A percentile compares a stretch with the other conserved stretches of the same genome.
Conservation (phyloP, 92 coral and sea anemone genomes). For the Isaurus tuberculatus region DNA sequence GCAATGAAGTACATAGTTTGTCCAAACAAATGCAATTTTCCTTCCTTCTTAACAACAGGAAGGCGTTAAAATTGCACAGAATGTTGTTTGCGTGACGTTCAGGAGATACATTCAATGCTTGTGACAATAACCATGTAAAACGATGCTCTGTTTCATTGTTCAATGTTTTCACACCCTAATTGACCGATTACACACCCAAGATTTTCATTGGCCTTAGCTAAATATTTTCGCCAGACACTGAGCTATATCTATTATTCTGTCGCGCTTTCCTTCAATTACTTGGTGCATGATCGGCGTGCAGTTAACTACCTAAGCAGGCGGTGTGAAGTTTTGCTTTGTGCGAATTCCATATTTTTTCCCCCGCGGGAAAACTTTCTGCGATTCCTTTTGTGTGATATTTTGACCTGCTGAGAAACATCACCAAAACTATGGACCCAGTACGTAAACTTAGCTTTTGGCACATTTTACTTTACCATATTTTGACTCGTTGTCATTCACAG, state of each 20-base stretch:
- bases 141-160: constrained; percentile 28
- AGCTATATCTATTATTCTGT: constrained; percentile 33
- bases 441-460: constrained; percentile 30
- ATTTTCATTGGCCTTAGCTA: constrained; percentile 47
- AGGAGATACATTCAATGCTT: neutral
- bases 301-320: neutral
- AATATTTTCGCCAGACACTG: constrained; percentile 35
- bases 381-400: constrained; percentile 11
- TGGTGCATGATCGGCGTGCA: neutral
- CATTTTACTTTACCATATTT: constrained; percentile 22
- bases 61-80: neutral
- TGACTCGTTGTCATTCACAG: constrained; percentile 46
- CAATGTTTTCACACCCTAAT: constrained; percentile 23
- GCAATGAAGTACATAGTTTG: neutral
- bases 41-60: constrained; percentile 34
- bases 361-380: constrained; percentile 14
- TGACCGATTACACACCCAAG: constrained; percentile 46
- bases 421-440: constrained; percentile 47
- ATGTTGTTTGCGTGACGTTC: constrained; percentile 42
- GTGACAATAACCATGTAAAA: constrained; percentile 30
- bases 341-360: constrained; percentile 16
- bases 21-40: neutral
- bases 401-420: constrained; percentile 48
- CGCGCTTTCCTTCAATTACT: constrained; percentile 14
- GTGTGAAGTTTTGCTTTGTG: constrained; percentile 1